Evolutionary conservation across 2,797 vertebrate genomes (phyloP), one percentile per base, ranked within the genome.

Genomic region (Notoglanidium macrostoma): DNA sequence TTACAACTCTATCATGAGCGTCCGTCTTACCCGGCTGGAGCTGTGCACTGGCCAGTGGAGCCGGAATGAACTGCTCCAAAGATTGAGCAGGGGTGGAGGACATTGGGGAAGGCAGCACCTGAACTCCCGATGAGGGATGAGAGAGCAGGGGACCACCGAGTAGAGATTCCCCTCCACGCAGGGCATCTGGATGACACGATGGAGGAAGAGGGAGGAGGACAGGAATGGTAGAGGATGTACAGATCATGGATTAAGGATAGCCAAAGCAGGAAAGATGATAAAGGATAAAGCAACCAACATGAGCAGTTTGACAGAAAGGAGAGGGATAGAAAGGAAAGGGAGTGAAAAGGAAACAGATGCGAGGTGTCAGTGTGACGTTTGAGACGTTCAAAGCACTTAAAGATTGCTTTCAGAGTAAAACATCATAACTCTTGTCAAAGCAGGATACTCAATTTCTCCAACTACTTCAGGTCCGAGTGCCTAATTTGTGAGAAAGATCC

Each of bases 71-170:
- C 93, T 99, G 97, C 87, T 99, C 94, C 92, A 94, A 90, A 92
- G 94, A 92, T 87, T 93, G 92, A 87, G 95, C 95, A 94, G 94
- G 95, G 54, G 97, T 96, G 92, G 96, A 94, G 91, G 96, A 93
- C 77, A 97, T 95, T 95, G 97, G 96, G 95, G 97, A 94, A 95
- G 96, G 95, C 96, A 92, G 91, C 90, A 92, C 91, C 91, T 92
- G 94, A 85, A 88, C 92, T 92, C 96, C 96, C 93, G 92, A 94
- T 89, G 96, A 94, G 90, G 97, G 94, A 92, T 97, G 97, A 96
- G 97, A 97, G 91, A 99, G 96, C 92, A 99, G 96, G 94, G 97
- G 96, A 86, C 96, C 97, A 93, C 97, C 97, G 95, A 99, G 96
- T 92, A 98, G 94, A 93, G 97, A 97, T 91, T 98, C 97, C 85